phyloP scores from a whole-genome alignment of 2,113 vertebrate species.

The Xenopus borealis region DNA sequence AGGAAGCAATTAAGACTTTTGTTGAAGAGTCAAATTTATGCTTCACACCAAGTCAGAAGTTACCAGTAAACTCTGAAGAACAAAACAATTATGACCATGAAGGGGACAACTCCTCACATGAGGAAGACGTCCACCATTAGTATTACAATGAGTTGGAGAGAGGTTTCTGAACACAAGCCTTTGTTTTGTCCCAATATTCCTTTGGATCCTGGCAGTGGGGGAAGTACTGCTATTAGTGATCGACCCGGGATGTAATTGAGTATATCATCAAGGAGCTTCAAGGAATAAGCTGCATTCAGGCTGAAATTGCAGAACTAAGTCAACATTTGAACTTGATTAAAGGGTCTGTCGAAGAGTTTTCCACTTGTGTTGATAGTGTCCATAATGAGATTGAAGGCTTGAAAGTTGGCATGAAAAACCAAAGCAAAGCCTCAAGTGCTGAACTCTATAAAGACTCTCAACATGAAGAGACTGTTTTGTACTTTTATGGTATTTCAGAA shows the following conservation, averaged over 20 bases:
- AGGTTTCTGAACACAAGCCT: constrained; percentile 54
- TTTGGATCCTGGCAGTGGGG: constrained; percentile 16
- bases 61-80: constrained; percentile 58
- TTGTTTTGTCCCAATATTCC: constrained; percentile 47
- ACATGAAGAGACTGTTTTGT: constrained; percentile 62
- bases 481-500: constrained; percentile 73
- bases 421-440: constrained; percentile 13
- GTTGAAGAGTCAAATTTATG: constrained; percentile 63
- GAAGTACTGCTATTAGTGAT: constrained; percentile 51
- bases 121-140: constrained; percentile 51
- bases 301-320: constrained; percentile 89
- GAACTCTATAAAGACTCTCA: constrained; percentile 47
- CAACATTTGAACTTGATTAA: constrained; percentile 86
- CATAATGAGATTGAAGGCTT: constrained; percentile 89
- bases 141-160: constrained; percentile 57
- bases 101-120: constrained; percentile 31
- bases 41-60: constrained; percentile 62
- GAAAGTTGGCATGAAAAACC: constrained; percentile 63
- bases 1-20: constrained; percentile 48
- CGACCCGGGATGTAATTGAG: constrained; percentile 75
- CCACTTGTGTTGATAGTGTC: constrained; percentile 88
- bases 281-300: constrained; percentile 94
- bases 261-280: constrained; percentile 91
- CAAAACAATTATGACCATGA: constrained; percentile 47
- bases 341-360: constrained; percentile 94